These are phyloP conservation scores for Drosophila rhopaloa DNA, from an alignment of 1,140 invertebrate genomes.

Conservation along the genomic window DNA sequence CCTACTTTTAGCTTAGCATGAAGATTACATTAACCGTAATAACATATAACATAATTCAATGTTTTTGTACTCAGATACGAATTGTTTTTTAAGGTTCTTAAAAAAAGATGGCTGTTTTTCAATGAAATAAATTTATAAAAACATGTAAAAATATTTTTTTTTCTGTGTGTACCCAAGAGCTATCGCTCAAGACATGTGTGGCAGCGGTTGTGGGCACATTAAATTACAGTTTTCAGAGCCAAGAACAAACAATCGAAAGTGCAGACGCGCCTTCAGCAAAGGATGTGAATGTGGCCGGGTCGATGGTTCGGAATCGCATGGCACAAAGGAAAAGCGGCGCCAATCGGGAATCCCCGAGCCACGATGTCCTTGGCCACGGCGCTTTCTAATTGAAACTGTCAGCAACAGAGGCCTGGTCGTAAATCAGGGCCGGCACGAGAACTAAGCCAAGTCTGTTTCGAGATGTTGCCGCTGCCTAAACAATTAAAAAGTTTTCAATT, in stretches of 20 bases:
- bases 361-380: conserved; percentile 12
- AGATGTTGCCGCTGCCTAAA: conserved; percentile 52
- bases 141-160: conserved; percentile 2
- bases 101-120: no score
- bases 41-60: no score
- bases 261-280: conserved; percentile 37
- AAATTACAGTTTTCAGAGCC: conserved; percentile 59
- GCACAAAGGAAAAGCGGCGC: conserved; percentile 17
- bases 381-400: conserved; percentile 77
- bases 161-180: conserved; percentile 6
- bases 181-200: conserved; percentile 25
- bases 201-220: conserved; percentile 35
- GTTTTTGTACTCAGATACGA: no score
- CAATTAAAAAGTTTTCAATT: conserved; percentile 83
- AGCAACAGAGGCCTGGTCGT: conserved; percentile 59
- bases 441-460: conserved; percentile 63
- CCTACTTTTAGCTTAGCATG: no score
- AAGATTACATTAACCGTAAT: no score
- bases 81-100: no score
- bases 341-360: conserved; percentile 22
- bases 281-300: conserved; percentile 25
- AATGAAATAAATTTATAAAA: no score
- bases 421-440: conserved; percentile 57
- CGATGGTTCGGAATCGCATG: conserved; percentile 42
- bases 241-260: conserved; percentile 57